phyloP scores from a whole-genome alignment of 1,140 invertebrate species.

The Bombus picipes region DNA sequence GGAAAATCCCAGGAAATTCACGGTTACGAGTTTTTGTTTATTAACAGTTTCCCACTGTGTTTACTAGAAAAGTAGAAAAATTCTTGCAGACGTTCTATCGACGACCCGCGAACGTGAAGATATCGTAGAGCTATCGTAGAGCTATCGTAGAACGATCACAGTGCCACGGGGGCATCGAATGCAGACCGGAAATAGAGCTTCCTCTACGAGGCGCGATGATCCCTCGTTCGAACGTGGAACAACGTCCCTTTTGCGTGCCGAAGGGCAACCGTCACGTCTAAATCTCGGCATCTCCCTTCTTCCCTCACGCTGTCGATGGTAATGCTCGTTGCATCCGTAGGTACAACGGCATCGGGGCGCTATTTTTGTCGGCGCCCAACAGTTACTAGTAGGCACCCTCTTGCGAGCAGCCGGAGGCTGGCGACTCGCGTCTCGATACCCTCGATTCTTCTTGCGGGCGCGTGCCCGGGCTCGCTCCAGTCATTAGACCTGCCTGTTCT shows the following conservation, averaged over 20 bases:
- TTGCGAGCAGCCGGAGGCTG: conserved; percentile 59
- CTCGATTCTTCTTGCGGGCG: background rate
- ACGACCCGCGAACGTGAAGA: background rate
- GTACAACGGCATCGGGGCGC: conserved; percentile 44
- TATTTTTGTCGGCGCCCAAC: conserved; percentile 67
- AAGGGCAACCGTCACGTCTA: conserved; percentile 50
- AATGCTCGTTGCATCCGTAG: conserved; percentile 59
- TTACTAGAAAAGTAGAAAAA: background rate
- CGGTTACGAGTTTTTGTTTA: background rate
- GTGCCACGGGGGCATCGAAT: background rate
- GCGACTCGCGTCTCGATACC: conserved; percentile 21
- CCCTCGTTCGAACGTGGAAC: conserved; percentile 29
- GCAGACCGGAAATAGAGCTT: conserved; percentile 73
- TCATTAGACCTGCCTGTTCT: conserved; percentile 2
- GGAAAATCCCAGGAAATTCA: background rate
- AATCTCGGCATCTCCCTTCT: conserved; percentile 46
- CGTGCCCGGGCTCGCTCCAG: background rate
- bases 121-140: too few relatives aligned
- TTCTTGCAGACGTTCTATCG: background rate
- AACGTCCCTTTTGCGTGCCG: conserved; percentile 31
- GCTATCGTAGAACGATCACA: background rate
- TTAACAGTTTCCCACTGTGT: background rate
- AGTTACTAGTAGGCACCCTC: conserved; percentile 64
- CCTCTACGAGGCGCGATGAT: conserved; percentile 50
- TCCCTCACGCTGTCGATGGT: conserved; percentile 27